Base-by-base conservation (phyloP, 1,140 invertebrate genomes). In the Drosophila willistoni region DNA sequence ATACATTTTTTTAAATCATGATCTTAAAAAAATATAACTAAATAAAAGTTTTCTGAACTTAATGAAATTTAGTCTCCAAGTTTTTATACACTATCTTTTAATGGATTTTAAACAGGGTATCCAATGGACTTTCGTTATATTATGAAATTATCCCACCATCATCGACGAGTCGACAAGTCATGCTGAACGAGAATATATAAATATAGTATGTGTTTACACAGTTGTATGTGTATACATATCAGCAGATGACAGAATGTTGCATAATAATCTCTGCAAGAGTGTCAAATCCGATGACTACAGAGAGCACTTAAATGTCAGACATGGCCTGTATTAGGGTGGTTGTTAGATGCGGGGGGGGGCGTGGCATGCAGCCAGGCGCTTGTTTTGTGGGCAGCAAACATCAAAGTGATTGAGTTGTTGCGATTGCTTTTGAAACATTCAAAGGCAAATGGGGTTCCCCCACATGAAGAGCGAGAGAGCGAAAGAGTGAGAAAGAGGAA, bases 321-420 rank as follows among this genome's bases (percentile, higher is more conserved):
- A 12, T 7, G 47, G 56, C 25, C 47, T 51, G 65, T 44, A 44
- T 64, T 64, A 29, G 61, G 10, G 59, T 29, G 29, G 29, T 29
- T 5, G 29, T 29, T 29, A 29, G 6, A n/a, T n/a, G n/a, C 2
- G 25, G 29, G 29, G 29, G 22, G 22, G 41, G 54, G 41, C 66
- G 51, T 60, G 66, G 42, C 64, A 59, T 51, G 44, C 44, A 25
- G 54, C 22, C 44, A 14, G 68, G 34, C 59, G 44, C 63, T 67
- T 72, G 79, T 82, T 86, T 86, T 85, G 83, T 83, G 83, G 79
- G 79, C 65, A 77, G 67, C 76, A 82, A 82, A 81, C 83, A 87
- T 87, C 83, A 87, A 87, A 87, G 83, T 87, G 83, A 87, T 87
- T 87, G 83, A 87, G 83, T 87, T 87, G 83, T 87, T 87, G 83